Conservation (phyloP, 2,888 invertebrate genomes). For the Pedicia rivosa region DNA sequence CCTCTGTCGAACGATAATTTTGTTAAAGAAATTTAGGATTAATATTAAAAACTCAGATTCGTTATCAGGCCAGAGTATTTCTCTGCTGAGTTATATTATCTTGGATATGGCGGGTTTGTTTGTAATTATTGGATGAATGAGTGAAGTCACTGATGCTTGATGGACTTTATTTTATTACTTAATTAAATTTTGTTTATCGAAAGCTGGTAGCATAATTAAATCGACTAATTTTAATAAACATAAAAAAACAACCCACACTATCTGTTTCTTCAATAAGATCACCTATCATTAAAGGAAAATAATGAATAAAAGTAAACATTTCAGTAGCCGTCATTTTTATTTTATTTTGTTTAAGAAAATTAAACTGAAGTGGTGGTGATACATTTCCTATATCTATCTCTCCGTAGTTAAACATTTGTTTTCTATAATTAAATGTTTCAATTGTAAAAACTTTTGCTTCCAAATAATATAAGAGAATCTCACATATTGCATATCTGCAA, state of each 20-base stretch:
- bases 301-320: not conserved
- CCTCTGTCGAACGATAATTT: no score
- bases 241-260: not conserved
- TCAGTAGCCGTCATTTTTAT: not conserved
- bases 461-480: not conserved
- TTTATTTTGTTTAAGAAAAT: not conserved
- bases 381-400: not conserved
- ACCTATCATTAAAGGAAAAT: not conserved
- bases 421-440: not conserved
- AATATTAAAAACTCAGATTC: no score
- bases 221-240: no score
- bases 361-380: not conserved
- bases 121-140: no score
- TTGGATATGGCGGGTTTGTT: no score
- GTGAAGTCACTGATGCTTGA: no score
- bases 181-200: no score
- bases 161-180: no score
- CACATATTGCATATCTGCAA: not conserved
- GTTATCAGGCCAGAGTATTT: no score
- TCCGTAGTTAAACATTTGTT: not conserved
- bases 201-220: no score
- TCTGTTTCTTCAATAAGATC: not conserved
- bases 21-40: no score
- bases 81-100: no score
- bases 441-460: not conserved